These are phyloP conservation scores for Synaphobranchus kaupii DNA, from an alignment of 2,797 vertebrate genomes.

Conservation along the genomic window DNA sequence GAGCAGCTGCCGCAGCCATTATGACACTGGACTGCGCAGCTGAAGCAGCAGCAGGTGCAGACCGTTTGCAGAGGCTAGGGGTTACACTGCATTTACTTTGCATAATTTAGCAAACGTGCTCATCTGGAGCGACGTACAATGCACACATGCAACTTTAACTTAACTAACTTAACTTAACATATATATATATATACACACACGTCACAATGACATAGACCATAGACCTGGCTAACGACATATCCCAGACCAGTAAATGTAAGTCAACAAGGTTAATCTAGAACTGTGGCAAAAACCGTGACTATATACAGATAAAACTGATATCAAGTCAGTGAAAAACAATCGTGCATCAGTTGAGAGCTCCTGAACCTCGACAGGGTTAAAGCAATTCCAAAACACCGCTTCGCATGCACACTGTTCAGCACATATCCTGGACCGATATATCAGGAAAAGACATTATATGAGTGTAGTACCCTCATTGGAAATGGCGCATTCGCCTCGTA, in stretches of 20 bases:
- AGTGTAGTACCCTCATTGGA: neutral
- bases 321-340: neutral
- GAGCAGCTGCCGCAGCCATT: neutral
- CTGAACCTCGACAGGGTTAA: neutral
- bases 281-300: neutral
- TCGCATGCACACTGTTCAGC: neutral
- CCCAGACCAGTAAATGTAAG: neutral
- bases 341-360: neutral
- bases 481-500: neutral
- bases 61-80: too few species aligned
- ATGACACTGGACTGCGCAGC: too few species aligned
- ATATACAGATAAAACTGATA: neutral
- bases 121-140: neutral
- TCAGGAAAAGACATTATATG: neutral
- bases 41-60: too few species aligned
- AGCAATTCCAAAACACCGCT: neutral
- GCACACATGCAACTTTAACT: too few species aligned
- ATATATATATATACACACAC: too few species aligned
- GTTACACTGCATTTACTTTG: neutral
- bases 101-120: neutral
- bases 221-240: too few species aligned
- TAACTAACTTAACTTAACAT: too few species aligned
- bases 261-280: neutral
- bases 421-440: neutral
- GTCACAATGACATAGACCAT: too few species aligned